Base-by-base conservation (phyloP, 2,888 invertebrate species). In the Rhaphigaster nebulosa region DNA sequence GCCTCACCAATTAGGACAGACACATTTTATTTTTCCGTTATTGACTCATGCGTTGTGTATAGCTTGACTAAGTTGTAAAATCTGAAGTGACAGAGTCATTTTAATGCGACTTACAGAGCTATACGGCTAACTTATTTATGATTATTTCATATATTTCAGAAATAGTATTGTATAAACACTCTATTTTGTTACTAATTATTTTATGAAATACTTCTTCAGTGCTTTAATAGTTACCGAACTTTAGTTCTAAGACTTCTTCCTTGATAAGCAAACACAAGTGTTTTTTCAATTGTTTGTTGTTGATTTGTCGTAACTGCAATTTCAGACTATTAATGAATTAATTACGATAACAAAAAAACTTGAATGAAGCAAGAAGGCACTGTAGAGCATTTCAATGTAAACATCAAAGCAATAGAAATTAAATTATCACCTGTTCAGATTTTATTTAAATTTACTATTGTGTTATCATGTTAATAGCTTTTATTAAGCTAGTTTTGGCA, bases 201-300 rank as follows among this genome's bases (percentile, higher is more conserved):
- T 76, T 3, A 38, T 76, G 70, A 76, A 76, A 76, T 76, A 38
- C 70, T 76, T 38, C 34, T 76, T 34, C 70, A 76, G 70, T 76
- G 70, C 70, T 76, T 76, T 76, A 38, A 20, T 76, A 76, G 70
- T 76, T 76, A 76, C 70, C 18, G 20, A 38, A 76, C 15, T 34
- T 76, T 38, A 76, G 70, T 76, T 76, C 70, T 76, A 76, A 38
- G 70, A 20, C 2, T 3, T 29, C 65, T 60, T 18, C 20, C 38
- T 38, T 20, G 34, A 76, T 38, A 20, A 34, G 34, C 23, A 34
- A 38, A 38, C 18, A 70, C 18, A 70, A 15, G 23, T 54, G 54
- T 15, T 10, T 60, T 26, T 8, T 60, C 26, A 60, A 26, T n/a
- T 60, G 23, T 60, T 60, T 60, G 10, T 60, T 60, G 54, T 15